Percentiles rank a stretch among this genome's conserved stretches.
These are phyloP conservation scores for Clupea harengus DNA, from an alignment of 2,113 vertebrate genomes.

Conservation along the genomic window DNA sequence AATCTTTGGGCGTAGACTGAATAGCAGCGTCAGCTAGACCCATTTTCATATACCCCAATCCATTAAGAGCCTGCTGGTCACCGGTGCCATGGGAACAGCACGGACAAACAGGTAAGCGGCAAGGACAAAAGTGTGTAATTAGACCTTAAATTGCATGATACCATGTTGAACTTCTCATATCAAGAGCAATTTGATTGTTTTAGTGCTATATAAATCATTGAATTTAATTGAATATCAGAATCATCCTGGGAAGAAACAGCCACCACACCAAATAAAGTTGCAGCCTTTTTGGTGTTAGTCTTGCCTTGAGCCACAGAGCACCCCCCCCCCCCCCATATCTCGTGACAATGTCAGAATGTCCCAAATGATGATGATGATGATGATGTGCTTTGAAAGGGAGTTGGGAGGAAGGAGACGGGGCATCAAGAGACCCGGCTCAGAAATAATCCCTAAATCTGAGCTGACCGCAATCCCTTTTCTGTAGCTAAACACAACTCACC, in stretches of 20 bases:
- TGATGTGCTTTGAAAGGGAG: not conserved
- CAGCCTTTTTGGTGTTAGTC: not conserved
- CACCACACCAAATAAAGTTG: not conserved
- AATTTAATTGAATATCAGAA: not conserved
- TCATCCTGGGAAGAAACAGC: not conserved
- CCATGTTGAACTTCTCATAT: not conserved
- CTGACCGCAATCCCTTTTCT: slow-evolving; percentile 64
- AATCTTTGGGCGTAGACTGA: slow-evolving; percentile 48
- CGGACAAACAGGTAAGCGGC: slow-evolving; percentile 63
- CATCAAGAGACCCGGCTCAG: slow-evolving; percentile 38
- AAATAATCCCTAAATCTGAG: slow-evolving; percentile 68
- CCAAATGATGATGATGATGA: not conserved
- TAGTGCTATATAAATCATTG: too few relatives aligned
- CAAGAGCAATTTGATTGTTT: too few relatives aligned
- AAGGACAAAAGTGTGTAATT: not conserved
- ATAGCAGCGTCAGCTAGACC: slow-evolving; percentile 30
- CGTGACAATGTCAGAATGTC: not conserved
- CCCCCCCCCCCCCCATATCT: too few relatives aligned
- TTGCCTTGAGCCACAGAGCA: not conserved
- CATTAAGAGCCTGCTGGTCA: slow-evolving; percentile 37
- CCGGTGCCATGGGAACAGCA: slow-evolving; percentile 69
- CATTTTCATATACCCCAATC: not conserved
- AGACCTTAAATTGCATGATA: not conserved
- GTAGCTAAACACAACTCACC: slow-evolving; percentile 66
- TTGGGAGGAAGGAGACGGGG: slow-evolving; percentile 1